phyloP scores from a whole-genome alignment of 1,140 invertebrate genomes.

The Drosophila jambulina region DNA sequence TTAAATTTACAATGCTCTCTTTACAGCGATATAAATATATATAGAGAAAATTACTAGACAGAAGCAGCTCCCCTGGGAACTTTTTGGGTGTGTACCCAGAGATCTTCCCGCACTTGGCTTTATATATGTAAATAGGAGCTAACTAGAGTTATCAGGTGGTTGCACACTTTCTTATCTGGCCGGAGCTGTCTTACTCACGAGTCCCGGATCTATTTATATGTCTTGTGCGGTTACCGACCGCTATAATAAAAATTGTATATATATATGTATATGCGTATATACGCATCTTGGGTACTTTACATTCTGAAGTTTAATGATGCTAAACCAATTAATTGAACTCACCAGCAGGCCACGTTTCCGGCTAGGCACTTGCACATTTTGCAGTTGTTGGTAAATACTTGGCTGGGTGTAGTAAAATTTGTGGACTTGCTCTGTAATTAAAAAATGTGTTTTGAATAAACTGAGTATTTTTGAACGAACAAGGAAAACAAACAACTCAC shows the following conservation, averaged over 20 bases:
- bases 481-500: conserved; percentile 26
- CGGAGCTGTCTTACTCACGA: conserved; percentile 26
- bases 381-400: conserved; percentile 15
- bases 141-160: conserved; percentile 28
- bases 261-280: not conserved
- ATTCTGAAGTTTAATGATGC: conserved; percentile 2
- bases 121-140: conserved; percentile 9
- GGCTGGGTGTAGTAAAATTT: conserved; percentile 2
- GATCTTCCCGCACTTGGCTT: not conserved
- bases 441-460: conserved; percentile 9
- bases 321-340: conserved; percentile 40
- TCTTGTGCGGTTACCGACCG: not conserved
- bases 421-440: conserved; percentile 24
- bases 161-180: conserved; percentile 37
- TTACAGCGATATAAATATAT: conserved; percentile 3
- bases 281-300: not conserved
- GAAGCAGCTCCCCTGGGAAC: conserved; percentile 7
- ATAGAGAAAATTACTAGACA: not conserved
- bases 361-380: conserved; percentile 78
- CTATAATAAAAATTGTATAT: not conserved
- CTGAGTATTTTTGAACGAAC: not conserved
- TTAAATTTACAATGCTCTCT: conserved; percentile 17
- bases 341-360: conserved; percentile 77
- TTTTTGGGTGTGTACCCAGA: not conserved
- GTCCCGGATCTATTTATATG: conserved; percentile 28